Evolutionary conservation across 2,113 vertebrate genomes (phyloP), one percentile per base, ranked within the genome.

Genomic region (Dinomys branickii): DNA sequence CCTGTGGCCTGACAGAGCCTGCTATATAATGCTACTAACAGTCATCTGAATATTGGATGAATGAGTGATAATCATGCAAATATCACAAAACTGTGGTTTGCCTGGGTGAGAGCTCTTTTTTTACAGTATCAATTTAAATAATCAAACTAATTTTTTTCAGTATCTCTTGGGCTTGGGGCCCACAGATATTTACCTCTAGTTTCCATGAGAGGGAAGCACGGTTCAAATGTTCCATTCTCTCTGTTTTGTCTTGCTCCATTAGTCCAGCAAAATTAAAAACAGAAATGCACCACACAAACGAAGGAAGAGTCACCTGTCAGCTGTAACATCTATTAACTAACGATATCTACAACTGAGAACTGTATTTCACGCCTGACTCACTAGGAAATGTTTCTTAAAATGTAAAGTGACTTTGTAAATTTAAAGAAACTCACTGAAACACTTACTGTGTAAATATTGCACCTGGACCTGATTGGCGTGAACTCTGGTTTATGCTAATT

Each of bases 21-120:
- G 19, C 33, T 61, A 59, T 50, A 56, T 47, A 44, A 80, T 54
- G 75, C 63, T 81, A 35, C 4, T 47, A 93, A 88, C 54, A 89
- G 47, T 86, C 30, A 73, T 83, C 73, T 89, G 54, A 95, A 58
- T 83, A 54, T 50, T 85, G 20, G 33, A 69, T 85, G 61, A 69
- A 87, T 91, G 85, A 88, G 1, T 86, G 89, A 61, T 61, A 89
- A 63, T 91, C 47, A 83, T 75, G 20, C 67, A 73, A 93, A 67
- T 92, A 41, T 67, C 71, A 83, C 71, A 81, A 87, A 85, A 80
- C 13, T 67, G 65, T 38, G 26, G 14, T 93, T 84, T 94, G 1
- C 19, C 52, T 75, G 13, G 35, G 56, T 90, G 69, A 33, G 30
- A 90, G 20, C 26, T 35, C 4, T 56, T 77, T 87, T 87, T 92